Evolutionary conservation across 1,140 invertebrate species (phyloP).

Genomic region (Procambarus clarkii): DNA sequence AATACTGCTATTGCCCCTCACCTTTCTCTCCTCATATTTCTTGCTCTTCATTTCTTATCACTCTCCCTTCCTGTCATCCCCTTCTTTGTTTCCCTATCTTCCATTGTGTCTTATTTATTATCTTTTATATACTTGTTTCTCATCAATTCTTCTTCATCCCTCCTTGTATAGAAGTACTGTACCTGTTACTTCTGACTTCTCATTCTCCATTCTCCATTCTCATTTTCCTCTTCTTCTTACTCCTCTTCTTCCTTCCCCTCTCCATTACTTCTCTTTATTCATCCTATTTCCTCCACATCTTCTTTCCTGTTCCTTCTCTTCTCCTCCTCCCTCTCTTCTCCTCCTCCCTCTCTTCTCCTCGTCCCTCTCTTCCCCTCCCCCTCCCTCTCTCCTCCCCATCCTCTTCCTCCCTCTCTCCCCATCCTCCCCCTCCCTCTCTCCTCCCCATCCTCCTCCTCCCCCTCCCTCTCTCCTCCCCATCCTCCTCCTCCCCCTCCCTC

Average conservation of each 20-base stretch:
- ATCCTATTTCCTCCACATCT: background rate
- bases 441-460: too few species aligned
- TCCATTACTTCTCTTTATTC: background rate
- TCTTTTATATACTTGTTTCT: background rate
- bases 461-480: too few species aligned
- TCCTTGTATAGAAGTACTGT: background rate
- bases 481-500: too few species aligned
- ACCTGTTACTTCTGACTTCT: background rate
- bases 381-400: background rate
- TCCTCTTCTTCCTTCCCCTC: background rate
- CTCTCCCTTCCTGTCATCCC: too few species aligned
- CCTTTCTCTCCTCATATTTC: too few species aligned
- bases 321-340: background rate
- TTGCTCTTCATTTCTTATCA: too few species aligned
- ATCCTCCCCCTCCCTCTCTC: background rate
- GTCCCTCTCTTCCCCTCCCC: background rate
- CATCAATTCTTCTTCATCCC: background rate
- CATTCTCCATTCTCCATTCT: background rate
- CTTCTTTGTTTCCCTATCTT: background rate
- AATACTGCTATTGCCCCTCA: too few species aligned
- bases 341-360: background rate
- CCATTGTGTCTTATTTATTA: background rate
- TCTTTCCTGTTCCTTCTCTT: background rate
- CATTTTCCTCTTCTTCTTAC: background rate
- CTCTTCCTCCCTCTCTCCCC: background rate